phyloP scores from a whole-genome alignment of 2,888 invertebrate species.

The Eilema caniola region DNA sequence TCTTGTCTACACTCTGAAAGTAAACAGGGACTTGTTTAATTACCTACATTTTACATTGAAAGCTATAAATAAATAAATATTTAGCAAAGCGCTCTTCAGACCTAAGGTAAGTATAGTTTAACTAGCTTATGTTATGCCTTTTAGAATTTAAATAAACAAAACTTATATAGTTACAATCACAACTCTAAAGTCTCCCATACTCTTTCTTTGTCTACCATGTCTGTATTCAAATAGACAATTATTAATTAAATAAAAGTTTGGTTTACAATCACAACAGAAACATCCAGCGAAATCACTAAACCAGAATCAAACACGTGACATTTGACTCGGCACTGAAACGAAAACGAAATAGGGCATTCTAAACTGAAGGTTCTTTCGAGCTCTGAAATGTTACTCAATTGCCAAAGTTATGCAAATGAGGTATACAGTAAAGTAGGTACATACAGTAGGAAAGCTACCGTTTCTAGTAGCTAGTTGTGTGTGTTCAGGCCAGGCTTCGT shows the following conservation, averaged over 20 bases:
- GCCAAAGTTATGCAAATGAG: neutral
- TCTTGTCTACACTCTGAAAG: slow-evolving; percentile 90
- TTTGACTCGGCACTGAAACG: too few species aligned
- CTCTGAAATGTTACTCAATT: neutral
- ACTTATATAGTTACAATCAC: too few species aligned
- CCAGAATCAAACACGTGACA: too few species aligned
- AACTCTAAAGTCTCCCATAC: slow-evolving; percentile 87
- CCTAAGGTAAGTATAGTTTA: too few species aligned
- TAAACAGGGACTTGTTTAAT: neutral
- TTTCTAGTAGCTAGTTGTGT: slow-evolving; percentile 77
- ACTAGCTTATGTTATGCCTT: too few species aligned
- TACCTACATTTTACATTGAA: too few species aligned
- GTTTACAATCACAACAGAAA: too few species aligned
- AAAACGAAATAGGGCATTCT: too few species aligned
- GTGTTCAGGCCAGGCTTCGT: slow-evolving; percentile 81
- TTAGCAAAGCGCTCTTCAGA: too few species aligned
- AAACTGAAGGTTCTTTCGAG: neutral
- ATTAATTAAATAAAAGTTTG: neutral
- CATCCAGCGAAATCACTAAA: too few species aligned
- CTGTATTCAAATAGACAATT: slow-evolving; percentile 59
- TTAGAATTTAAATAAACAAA: too few species aligned
- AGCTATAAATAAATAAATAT: too few species aligned
- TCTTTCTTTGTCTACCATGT: slow-evolving; percentile 84
- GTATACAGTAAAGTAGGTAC: slow-evolving; percentile 25
- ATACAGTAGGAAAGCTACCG: slow-evolving; percentile 80